Conservation (phyloP, 2,888 invertebrate genomes). For the Mythimna impura region DNA sequence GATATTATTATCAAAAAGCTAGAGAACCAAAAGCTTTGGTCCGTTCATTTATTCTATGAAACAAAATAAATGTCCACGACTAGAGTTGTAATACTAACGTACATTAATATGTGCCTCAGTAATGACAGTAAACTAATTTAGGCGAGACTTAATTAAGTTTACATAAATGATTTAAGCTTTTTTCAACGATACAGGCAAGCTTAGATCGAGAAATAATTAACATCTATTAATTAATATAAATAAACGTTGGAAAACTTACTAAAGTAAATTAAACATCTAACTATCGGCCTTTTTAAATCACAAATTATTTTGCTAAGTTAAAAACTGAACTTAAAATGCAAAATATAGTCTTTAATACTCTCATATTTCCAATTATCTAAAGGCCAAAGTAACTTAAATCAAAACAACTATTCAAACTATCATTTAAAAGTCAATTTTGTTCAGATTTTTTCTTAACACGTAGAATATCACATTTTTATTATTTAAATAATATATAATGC, state of each 20-base stretch:
- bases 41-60: conserved; percentile 62
- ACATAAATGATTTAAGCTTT: conserved; percentile 27
- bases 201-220: conserved; percentile 21
- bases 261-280: neutral
- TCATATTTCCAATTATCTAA: conserved; percentile 17
- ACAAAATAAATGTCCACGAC: conserved; percentile 38
- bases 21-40: conserved; percentile 65
- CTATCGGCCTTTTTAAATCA: neutral
- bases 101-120: conserved; percentile 25
- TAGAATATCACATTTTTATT: conserved; percentile 58
- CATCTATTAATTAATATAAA: conserved; percentile 33
- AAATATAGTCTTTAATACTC: conserved; percentile 39
- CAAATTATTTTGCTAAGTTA: neutral
- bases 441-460: conserved; percentile 48
- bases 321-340: conserved; percentile 10
- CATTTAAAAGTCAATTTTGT: conserved; percentile 48
- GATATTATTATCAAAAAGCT: conserved; percentile 59
- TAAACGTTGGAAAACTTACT: neutral
- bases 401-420: conserved; percentile 33
- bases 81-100: conserved; percentile 37
- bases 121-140: conserved; percentile 48
- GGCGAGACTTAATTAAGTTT: conserved; percentile 40
- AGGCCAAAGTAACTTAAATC: conserved; percentile 28
- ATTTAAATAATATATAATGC: conserved; percentile 49
- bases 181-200: conserved; percentile 26